Evolutionary conservation across 2,888 invertebrate genomes (phyloP), one percentile per base, ranked within the genome.

Genomic region (Chrysolina haemoptera): DNA sequence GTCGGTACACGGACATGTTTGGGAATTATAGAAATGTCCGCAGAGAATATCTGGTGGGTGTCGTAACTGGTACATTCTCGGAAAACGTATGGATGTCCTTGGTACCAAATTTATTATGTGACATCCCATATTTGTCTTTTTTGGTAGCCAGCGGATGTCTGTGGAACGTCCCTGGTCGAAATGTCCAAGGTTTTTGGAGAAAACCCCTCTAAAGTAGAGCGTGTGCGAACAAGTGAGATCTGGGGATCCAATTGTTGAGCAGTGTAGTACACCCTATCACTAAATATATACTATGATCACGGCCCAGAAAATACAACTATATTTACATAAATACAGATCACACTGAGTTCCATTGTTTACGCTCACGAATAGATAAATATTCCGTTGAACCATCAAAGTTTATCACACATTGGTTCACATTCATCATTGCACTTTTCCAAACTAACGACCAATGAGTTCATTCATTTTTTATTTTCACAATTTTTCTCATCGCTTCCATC

Each of bases 401-500:
- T 46, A 46, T 46, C 35, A 35, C 35, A 4, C n/a, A 46, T n/a
- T 46, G 46, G 46, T 22, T 55, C 55, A 48, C 16, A 48, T 48
- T 16, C 48, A 48, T 48, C 16, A 48, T 50, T 53, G 14, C 22
- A n/a, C 20, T n/a, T 5, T 50, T 59, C 16, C 20, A 20, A 53
- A 27, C 46, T 43, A 41, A 74, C 27, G 9, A 65, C 12, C 12
- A 62, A 3, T 67, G 48, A 66, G 50, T 41, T 27, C 18, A 27
- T 16, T 53, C 62, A 53, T 50, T 65, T 69, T 66, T 64, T 41
- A 41, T 74, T 72, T 71, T 78, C 81, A 86, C 94, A 94, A 77
- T 91, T 89, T 87, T 90, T 90, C 85, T 94, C 94, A 87, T 94
- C 93, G 85, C 93, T 93, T 50, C 93, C 93, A 85, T 94, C 94